Evolutionary conservation across 1,140 invertebrate genomes (phyloP), one percentile per base, ranked within the genome.

Genomic region (Drosophila aff.): DNA sequence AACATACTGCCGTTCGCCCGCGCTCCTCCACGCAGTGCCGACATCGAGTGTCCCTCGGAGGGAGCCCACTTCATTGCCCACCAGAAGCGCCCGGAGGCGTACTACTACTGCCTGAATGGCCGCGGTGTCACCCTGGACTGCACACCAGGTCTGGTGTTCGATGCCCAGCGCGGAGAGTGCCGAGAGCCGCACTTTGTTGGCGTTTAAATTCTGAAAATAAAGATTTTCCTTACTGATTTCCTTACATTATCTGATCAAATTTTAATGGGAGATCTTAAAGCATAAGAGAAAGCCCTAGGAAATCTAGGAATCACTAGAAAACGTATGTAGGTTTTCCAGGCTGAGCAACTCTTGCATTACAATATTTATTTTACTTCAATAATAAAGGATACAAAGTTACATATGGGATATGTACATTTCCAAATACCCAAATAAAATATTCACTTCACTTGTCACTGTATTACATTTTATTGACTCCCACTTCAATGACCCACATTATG

Each of bases 81-180:
- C 53, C 47, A 76, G 55, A 74, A 18, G 16, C 77, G 89, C 33
- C 52, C 64, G 18, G 87, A 83, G 18, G 81, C 79, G 31, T 92
- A 92, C 49, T 92, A 92, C 40, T 92, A 82, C 23, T 92, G 91
- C 26, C 15, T 76, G 49, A 78, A 92, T 53, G 91, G 91, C 0
- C 73, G 65, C 36, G 91, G 87, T 21, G 72, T 92, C 33, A 77
- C 53, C 18, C 43, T 92, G 52, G 85, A 91, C 15, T 92, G 91
- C 63, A 92, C 91, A 9, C 91, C 91, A 4, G 91, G 91, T 15
- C 59, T 92, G 59, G 64, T 90, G 0, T 92, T 78, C 33, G 91
- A 92, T 67, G 52, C 65, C 43, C 59, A 68, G 50, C 26, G 47
- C 2, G 58, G 83, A 52, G 73, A 82, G 23, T 92, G 91, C 53